These are phyloP conservation scores for Potorous gilbertii DNA, from an alignment of 2,797 vertebrate species.

Conservation along the genomic window DNA sequence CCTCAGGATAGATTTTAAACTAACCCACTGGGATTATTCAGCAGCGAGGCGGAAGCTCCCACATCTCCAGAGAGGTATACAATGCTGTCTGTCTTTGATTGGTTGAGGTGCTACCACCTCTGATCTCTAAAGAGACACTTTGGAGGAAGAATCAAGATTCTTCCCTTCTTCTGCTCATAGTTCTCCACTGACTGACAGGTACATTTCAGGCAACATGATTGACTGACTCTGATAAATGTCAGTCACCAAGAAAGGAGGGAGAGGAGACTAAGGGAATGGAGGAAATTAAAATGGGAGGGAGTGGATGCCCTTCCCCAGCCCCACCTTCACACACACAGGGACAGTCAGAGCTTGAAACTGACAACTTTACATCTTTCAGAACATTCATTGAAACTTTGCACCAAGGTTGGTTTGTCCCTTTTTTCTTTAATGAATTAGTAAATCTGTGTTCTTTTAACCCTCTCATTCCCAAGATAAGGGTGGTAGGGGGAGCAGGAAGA, in stretches of 20 bases:
- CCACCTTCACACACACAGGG: background rate
- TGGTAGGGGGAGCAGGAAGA: background rate
- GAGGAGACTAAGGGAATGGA: background rate
- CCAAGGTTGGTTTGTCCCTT: background rate
- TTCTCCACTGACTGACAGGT: background rate
- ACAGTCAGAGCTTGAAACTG: background rate
- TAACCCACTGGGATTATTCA: background rate
- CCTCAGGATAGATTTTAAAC: background rate
- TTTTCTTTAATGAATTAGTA: background rate
- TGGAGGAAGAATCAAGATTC: background rate
- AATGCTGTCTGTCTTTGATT: background rate
- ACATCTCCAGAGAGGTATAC: background rate
- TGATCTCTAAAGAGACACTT: background rate
- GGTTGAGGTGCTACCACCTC: background rate
- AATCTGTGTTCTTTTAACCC: background rate
- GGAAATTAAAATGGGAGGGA: background rate
- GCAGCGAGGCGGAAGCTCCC: background rate
- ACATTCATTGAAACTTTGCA: background rate
- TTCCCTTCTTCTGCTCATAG: background rate
- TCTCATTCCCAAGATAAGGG: background rate
- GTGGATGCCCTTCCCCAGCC: background rate
- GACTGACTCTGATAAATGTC: background rate
- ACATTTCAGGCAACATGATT: background rate
- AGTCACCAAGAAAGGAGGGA: background rate
- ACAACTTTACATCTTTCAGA: background rate